Conservation (phyloP, 2,888 invertebrate genomes). For the Odontocolon sp. region DNA sequence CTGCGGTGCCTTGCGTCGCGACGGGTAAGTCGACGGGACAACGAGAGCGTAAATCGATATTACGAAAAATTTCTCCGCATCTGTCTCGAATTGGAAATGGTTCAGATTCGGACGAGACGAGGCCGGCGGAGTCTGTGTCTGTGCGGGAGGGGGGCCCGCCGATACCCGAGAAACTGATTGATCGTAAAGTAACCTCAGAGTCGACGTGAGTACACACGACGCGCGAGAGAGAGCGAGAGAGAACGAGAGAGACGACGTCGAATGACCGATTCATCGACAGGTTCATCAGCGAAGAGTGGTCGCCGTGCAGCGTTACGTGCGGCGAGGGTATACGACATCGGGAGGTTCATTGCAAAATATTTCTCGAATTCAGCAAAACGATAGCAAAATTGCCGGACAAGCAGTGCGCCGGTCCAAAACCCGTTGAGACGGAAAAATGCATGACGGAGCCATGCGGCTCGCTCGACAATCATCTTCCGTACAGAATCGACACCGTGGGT, state of each 20-base stretch:
- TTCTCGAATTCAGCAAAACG: constrained; percentile 94
- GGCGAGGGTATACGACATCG: constrained; percentile 94
- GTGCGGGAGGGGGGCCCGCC: too few relatives aligned
- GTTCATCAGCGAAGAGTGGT: constrained; percentile 96
- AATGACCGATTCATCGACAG: too few relatives aligned
- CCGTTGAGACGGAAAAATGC: constrained; percentile 91
- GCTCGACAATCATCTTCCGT: constrained; percentile 77
- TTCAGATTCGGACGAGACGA: constrained; percentile 74
- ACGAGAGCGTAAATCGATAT: background rate
- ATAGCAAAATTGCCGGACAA: constrained; percentile 93
- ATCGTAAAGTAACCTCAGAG: constrained; percentile 88
- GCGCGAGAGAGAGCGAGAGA: too few relatives aligned
- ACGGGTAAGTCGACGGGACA: constrained; percentile 71
- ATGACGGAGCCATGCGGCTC: constrained; percentile 87
- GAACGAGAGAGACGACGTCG: too few relatives aligned
- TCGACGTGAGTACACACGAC: constrained; percentile 87
- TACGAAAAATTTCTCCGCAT: background rate
- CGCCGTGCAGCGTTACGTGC: constrained; percentile 94
- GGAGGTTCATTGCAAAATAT: constrained; percentile 96
- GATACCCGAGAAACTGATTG: constrained; percentile 87
- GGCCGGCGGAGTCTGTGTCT: constrained; percentile 85
- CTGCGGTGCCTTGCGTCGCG: constrained; percentile 88
- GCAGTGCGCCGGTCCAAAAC: constrained; percentile 93
- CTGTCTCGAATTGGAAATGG: constrained; percentile 27
- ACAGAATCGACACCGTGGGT: constrained; percentile 79